These are phyloP conservation scores for Mesembrinibis cayennensis DNA, from an alignment of 2,113 vertebrate species.

Conservation along the genomic window DNA sequence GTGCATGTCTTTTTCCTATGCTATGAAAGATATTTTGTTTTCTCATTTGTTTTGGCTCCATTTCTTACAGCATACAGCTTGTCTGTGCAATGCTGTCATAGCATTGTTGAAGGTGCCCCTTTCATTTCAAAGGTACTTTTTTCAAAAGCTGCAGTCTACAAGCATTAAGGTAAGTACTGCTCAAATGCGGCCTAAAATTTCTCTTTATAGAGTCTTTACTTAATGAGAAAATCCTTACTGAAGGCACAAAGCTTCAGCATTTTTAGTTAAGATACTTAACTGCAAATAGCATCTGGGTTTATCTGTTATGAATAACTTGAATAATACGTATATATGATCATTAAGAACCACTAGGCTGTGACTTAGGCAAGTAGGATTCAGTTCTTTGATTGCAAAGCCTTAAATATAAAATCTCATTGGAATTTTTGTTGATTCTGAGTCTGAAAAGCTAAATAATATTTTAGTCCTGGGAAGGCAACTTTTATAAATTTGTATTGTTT, in stretches of 20 bases:
- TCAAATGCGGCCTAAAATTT: not conserved
- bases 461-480: not conserved
- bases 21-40: not conserved
- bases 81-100: constrained; percentile 92
- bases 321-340: not conserved
- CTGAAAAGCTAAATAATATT: not conserved
- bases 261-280: not conserved
- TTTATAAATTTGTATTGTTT: not conserved
- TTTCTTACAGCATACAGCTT: constrained; percentile 87
- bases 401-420: not conserved
- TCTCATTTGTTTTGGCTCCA: constrained; percentile 3
- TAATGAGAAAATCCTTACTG: not conserved
- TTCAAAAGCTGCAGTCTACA: constrained; percentile 97
- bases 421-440: not conserved
- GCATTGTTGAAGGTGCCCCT: constrained; percentile 94
- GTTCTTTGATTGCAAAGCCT: not conserved
- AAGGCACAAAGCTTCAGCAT: not conserved
- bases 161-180: constrained; percentile 89
- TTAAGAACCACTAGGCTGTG: not conserved
- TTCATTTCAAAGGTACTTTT: constrained; percentile 97
- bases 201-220: not conserved
- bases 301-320: not conserved
- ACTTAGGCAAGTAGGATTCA: not conserved
- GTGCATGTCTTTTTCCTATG: not conserved
- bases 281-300: not conserved